Evolutionary conservation across 2,113 vertebrate genomes (phyloP).

Genomic region (Fukomys damarensis): DNA sequence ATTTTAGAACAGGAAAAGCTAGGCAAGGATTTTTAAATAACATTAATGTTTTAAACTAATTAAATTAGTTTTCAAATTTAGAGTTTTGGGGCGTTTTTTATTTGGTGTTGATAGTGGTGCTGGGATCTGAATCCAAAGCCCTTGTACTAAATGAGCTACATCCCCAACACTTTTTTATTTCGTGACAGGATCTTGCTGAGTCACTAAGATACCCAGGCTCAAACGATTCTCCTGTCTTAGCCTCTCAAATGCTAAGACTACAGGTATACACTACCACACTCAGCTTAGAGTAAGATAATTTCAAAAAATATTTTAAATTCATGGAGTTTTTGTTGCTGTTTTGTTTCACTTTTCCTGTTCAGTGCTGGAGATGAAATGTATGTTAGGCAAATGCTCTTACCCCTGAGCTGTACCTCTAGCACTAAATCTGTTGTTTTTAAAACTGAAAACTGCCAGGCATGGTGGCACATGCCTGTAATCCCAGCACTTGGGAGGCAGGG

Average conservation of each 20-base stretch:
- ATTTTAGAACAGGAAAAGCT: background rate
- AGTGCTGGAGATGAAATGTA: background rate
- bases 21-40: background rate
- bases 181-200: background rate
- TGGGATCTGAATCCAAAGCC: background rate
- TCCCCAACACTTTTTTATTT: background rate
- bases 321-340: background rate
- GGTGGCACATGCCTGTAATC: background rate
- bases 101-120: background rate
- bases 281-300: background rate
- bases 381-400: background rate
- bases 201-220: background rate
- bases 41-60: slow-evolving; percentile 35
- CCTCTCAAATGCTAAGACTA: background rate
- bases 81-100: background rate
- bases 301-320: slow-evolving; percentile 31
- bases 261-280: background rate
- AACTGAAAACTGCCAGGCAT: background rate
- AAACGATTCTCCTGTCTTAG: background rate
- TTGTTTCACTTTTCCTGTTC: background rate
- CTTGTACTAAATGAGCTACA: background rate
- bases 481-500: background rate
- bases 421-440: background rate
- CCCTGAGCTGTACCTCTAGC: background rate
- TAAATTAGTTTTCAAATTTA: background rate